Base-by-base conservation (phyloP, 2,113 vertebrate genomes). In the Psephotus haematonotus region DNA sequence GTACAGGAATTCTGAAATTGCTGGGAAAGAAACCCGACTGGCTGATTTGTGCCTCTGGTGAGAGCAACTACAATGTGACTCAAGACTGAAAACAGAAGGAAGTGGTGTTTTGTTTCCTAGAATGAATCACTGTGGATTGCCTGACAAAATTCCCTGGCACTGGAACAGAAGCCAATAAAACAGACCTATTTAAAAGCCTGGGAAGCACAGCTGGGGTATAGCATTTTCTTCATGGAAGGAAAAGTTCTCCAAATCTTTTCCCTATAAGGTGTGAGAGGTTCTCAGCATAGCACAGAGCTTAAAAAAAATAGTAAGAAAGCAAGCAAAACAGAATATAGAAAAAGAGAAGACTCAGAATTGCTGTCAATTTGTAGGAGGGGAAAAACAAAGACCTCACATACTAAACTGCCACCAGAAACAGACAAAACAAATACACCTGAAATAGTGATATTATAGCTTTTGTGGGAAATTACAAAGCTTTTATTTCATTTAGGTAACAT, bases 61-160 rank as follows among this genome's bases (percentile, higher is more conserved):
- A 82, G 78, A 86, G 87, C 84, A 50, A 50, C 87, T 93, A 82
- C 70, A 91, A 67, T 2, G 35, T 86, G 91, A 63, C 69, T 88
- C 5, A 12, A 44, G 88, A 90, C 91, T 86, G 77, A 94, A 95
- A 96, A 90, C 91, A 95, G 88, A 86, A 96, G 86, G 86, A 94
- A 95, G 92, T 53, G 76, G 91, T 94, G 57, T 93, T 93, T 94
- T 91, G 77, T 94, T 97, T 95, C 92, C 62, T 41, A 92, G 77
- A 95, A 96, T 93, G 94, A 95, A 92, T 95, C 91, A 95, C 72
- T 91, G 7, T 28, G 69, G 52, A 87, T 88, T 89, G 83, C 72
- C 86, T 92, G 95, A 96, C 83, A 97, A 93, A 95, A 91, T 83
- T 91, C 62, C 84, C 93, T 91, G 83, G 83, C 91, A 71, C 50